Evolutionary conservation across 1,140 invertebrate species (phyloP), one percentile per base, ranked within the genome.

Genomic region (Heliconius himera): DNA sequence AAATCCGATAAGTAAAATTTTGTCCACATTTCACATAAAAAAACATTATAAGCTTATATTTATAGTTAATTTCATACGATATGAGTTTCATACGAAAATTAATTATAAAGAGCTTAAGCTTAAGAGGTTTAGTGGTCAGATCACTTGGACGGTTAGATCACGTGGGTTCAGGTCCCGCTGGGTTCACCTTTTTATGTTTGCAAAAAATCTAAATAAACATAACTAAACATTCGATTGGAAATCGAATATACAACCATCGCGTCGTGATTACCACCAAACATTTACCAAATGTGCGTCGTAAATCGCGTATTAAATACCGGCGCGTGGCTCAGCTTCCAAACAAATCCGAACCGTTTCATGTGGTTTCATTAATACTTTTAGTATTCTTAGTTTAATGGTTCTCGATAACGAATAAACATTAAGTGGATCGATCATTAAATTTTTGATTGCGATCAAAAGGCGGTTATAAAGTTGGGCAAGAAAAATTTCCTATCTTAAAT

Each of bases 271-370:
- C 56, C 20, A 22, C n/a, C 56, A 22, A 22, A 60, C 8, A 29
- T 29, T 13, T 13, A 26, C 26, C 56, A 66, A 29, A 66, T 66
- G 60, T 29, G 26, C 22, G n/a, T 66, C 60, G 60, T 66, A 66
- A 66, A 66, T 66, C 11, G 22, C 60, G 60, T 66, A 66, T 66
- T 66, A 26, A 66, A 66, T 66, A 66, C 60, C 60, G 60, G 26
- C 54, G 16, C 74, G 22, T 54, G n/a, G 54, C 60, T 78, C 36
- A 74, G 73, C 36, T n/a, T 56, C 33, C 60, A 78, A 78, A 78
- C 72, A 78, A 74, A 78, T 54, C 29, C 22, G 8, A 36, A 41
- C 18, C 72, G 72, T 78, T 78, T 78, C 71, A 78, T 78, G 77
- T 70, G 72, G 77, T 36, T 33, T 74, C 71, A 66, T 73, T 74